Conservation (phyloP, 2,113 vertebrate genomes). For the Otus sunia region DNA sequence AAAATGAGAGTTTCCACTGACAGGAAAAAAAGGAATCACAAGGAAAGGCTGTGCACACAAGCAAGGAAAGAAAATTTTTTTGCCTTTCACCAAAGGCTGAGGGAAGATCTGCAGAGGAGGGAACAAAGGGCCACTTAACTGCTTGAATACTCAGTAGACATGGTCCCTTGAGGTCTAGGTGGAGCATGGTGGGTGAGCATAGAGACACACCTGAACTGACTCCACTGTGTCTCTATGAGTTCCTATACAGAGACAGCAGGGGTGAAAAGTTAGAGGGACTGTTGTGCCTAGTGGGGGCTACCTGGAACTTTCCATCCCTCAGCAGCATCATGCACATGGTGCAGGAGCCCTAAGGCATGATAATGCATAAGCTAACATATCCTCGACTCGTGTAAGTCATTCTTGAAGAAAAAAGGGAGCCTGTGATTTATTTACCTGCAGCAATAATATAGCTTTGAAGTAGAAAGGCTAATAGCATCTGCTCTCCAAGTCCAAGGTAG, state of each 20-base stretch:
- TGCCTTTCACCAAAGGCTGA: background rate
- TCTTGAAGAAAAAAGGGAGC: background rate
- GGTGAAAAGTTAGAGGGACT: background rate
- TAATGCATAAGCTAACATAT: background rate
- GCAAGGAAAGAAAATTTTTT: background rate
- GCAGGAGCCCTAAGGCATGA: background rate
- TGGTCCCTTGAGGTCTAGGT: background rate
- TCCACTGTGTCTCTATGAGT: background rate
- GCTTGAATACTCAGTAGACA: background rate
- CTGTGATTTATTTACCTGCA: background rate
- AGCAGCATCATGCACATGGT: background rate
- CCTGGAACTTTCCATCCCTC: background rate
- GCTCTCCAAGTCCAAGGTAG: background rate
- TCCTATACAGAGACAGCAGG: background rate
- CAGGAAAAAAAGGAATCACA: background rate
- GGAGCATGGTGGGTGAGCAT: background rate
- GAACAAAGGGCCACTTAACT: background rate
- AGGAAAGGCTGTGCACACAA: background rate
- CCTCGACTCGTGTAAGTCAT: background rate
- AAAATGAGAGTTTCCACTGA: background rate
- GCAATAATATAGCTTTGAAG: background rate
- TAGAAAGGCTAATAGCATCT: background rate
- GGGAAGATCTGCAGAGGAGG: background rate
- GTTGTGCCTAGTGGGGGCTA: accelerated
- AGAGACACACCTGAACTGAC: background rate